Conservation (phyloP, 2,113 vertebrate species). For the Manacus vitellinus region DNA sequence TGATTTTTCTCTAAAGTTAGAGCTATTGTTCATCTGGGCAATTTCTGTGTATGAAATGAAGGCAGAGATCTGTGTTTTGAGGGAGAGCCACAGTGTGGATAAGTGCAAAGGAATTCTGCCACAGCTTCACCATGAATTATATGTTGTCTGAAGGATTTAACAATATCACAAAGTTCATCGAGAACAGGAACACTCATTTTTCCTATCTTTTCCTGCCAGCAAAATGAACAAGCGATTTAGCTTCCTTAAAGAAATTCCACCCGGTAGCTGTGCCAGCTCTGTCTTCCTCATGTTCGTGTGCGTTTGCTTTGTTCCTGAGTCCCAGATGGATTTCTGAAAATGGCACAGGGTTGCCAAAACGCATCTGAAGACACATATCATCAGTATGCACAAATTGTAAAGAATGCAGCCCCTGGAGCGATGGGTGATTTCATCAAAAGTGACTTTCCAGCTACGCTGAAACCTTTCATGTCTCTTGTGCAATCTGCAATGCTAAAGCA, state of each 20-base stretch:
- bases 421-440: constrained; percentile 63
- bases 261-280: constrained; percentile 56
- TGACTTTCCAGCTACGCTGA: constrained; percentile 67
- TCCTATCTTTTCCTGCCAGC: constrained; percentile 63
- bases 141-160: constrained; percentile 54
- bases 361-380: constrained; percentile 29
- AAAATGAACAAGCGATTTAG: constrained; percentile 44
- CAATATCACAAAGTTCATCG: constrained; percentile 35
- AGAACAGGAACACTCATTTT: constrained; percentile 56
- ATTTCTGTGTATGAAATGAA: background rate
- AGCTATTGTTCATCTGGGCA: constrained; percentile 18
- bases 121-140: constrained; percentile 35
- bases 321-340: constrained; percentile 58
- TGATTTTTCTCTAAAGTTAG: constrained; percentile 27
- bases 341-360: constrained; percentile 34
- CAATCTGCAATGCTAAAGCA: constrained; percentile 67
- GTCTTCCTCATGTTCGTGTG: constrained; percentile 31
- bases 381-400: constrained; percentile 55
- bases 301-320: constrained; percentile 41
- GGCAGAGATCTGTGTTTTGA: constrained; percentile 16
- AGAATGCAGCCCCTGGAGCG: constrained; percentile 34
- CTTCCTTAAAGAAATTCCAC: constrained; percentile 69
- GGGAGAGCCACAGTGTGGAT: constrained; percentile 13
- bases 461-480: constrained; percentile 67
- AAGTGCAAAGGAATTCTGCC: constrained; percentile 54